Percentiles rank a stretch among this genome's conserved stretches.
Conservation (phyloP, 1,140 invertebrate species). For the Eupristina koningsbergeri region DNA sequence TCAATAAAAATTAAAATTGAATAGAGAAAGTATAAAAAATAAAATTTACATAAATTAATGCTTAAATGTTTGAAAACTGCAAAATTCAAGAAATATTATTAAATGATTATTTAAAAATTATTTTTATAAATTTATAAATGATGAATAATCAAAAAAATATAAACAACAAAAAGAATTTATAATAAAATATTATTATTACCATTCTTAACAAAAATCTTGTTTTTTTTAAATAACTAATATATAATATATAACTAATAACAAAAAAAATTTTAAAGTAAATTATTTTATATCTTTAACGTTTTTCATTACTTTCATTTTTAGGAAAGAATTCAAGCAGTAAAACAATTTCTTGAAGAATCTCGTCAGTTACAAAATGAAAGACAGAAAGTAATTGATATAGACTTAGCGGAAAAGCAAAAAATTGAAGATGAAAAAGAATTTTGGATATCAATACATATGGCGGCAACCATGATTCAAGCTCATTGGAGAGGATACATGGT, state of each 20-base stretch:
- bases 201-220: background rate
- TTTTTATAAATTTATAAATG: too few relatives aligned
- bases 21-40: too few relatives aligned
- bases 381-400: constrained; percentile 57
- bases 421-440: constrained; percentile 52
- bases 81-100: too few relatives aligned
- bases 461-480: constrained; percentile 63
- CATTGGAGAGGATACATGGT: constrained; percentile 65
- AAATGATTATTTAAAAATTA: too few relatives aligned
- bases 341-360: constrained; percentile 55
- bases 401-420: constrained; percentile 48
- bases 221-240: too few relatives aligned
- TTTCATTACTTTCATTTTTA: constrained; percentile 37
- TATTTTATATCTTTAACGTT: background rate
- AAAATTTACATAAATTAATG: too few relatives aligned
- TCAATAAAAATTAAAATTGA: too few relatives aligned
- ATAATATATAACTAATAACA: too few relatives aligned
- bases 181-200: too few relatives aligned
- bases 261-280: background rate
- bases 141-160: too few relatives aligned
- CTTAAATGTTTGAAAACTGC: too few relatives aligned
- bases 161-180: too few relatives aligned
- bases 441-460: constrained; percentile 50
- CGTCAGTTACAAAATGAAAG: constrained; percentile 47
- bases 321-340: constrained; percentile 59